Base-by-base conservation (phyloP, 2,113 vertebrate species). In the Scomber japonicus region DNA sequence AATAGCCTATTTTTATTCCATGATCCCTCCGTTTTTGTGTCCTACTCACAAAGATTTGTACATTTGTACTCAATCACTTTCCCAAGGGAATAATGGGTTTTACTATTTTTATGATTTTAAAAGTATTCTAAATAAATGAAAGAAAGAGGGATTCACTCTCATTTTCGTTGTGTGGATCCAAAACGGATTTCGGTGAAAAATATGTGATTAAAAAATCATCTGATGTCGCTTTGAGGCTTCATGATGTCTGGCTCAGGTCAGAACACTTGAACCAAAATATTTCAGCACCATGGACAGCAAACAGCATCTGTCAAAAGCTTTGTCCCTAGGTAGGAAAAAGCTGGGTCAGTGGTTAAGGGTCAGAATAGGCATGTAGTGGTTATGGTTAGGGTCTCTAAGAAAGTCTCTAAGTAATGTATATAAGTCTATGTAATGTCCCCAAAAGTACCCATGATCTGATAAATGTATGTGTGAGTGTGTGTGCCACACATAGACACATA, bases 271-370 rank as follows among this genome's bases (percentile, higher is more conserved):
- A 80, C 24, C 1, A 17, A 40, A 35, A 53, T 1, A 70, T 69
- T 75, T 86, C 80, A 88, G 81, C 64, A 70, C 69, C 80, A 57
- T 11, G 81, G 74, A 88, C 75, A 90, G 80, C 11, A 6, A 69
- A 46, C 45, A 51, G 0, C 12, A 5, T 30, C 3, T 44, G 15
- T 49, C 24, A 27, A 27, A 27, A 27, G 24, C 24, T 3, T 2
- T 27, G 24, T 27, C 24, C 24, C 24, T 27, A 27, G 24, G 2
- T 27, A 27, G 24, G 24, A 27, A 27, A 27, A 27, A 27, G 24
- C 24, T 27, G 24, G 24, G 24, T 27, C 24, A 27, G 24, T 27
- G 24, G 24, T 27, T 27, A 27, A 27, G 24, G 24, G 24, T 27
- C 3, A 27, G 21, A 27, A 27, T 27, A 27, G 24, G 24, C 24